Evolutionary conservation across 1,140 invertebrate species (phyloP).

Genomic region (Neomicropteryx cornuta): DNA sequence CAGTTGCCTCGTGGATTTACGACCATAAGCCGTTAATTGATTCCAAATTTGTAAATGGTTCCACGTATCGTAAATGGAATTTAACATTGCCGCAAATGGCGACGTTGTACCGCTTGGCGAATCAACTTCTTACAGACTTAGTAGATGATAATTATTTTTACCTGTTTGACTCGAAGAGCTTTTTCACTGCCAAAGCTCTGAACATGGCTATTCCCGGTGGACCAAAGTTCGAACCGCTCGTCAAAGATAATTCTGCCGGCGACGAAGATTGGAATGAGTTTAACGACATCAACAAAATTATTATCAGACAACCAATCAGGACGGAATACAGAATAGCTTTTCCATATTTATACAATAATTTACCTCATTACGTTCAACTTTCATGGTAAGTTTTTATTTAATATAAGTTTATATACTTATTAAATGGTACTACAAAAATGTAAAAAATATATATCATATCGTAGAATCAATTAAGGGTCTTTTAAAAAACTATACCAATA

Average conservation of each 20-base stretch:
- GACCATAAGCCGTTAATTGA: conserved; percentile 95
- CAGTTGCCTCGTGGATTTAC: conserved; percentile 93
- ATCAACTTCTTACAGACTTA: conserved; percentile 96
- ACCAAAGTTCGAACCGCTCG: conserved; percentile 98
- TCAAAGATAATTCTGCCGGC: conserved; percentile 93
- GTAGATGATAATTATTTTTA: conserved; percentile 99
- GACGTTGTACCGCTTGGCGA: conserved; percentile 92
- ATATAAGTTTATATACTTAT: conserved; percentile 2
- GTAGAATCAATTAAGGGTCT: no score
- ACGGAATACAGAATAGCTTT: conserved; percentile 99
- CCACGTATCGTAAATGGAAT: conserved; percentile 95
- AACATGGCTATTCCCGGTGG: conserved; percentile 99
- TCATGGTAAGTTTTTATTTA: conserved; percentile 64
- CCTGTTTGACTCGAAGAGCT: conserved; percentile 97
- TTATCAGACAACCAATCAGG: conserved; percentile 94
- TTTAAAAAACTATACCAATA: no score
- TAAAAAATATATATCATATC: no score
- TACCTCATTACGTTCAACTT: conserved; percentile 91
- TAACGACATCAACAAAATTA: conserved; percentile 99
- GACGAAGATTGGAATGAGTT: conserved; percentile 99
- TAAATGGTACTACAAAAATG: no score
- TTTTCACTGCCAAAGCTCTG: conserved; percentile 98
- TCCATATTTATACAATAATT: conserved; percentile 98
- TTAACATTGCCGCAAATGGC: conserved; percentile 93
- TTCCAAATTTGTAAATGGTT: conserved; percentile 90